A percentile compares a stretch with the other conserved stretches of the same genome.
phyloP scores from a whole-genome alignment of 30 jellyfish, hydroid and myxozoan genomes.

The Catostylus mosaicus region DNA sequence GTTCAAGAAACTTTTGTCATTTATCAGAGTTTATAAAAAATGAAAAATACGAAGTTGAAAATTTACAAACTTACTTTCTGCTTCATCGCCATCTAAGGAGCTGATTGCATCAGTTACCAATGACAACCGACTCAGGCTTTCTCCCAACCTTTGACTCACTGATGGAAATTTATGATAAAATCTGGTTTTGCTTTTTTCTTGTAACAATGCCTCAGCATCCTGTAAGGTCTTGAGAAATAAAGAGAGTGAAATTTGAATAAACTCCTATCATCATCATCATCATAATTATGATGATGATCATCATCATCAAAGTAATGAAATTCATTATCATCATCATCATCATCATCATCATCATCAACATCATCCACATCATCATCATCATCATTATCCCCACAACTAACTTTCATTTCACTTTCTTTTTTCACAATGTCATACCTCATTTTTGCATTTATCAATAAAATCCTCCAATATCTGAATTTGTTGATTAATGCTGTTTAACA shows the following conservation, averaged over 20 bases:
- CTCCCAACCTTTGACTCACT: slow-evolving; percentile 57
- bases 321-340: too few relatives aligned
- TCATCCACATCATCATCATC: too few relatives aligned
- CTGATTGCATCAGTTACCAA: slow-evolving; percentile 45
- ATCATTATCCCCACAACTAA: too few relatives aligned
- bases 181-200: slow-evolving; percentile 44
- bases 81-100: slow-evolving; percentile 20
- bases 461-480: slow-evolving; percentile 23
- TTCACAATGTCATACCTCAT: slow-evolving; percentile 51
- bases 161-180: slow-evolving; percentile 34
- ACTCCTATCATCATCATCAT: too few relatives aligned
- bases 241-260: neutral
- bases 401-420: too few relatives aligned
- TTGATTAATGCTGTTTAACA: slow-evolving; percentile 16
- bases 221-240: slow-evolving; percentile 22
- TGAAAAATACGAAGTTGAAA: neutral
- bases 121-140: slow-evolving; percentile 10
- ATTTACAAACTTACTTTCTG: slow-evolving; percentile 18
- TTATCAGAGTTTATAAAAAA: neutral
- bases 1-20: too few relatives aligned
- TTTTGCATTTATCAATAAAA: slow-evolving; percentile 5
- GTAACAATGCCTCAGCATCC: slow-evolving; percentile 17
- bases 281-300: too few relatives aligned
- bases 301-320: too few relatives aligned
- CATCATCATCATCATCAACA: too few relatives aligned